These are phyloP conservation scores for Rhysida immarginata DNA, from an alignment of 1,140 invertebrate species.

Conservation along the genomic window DNA sequence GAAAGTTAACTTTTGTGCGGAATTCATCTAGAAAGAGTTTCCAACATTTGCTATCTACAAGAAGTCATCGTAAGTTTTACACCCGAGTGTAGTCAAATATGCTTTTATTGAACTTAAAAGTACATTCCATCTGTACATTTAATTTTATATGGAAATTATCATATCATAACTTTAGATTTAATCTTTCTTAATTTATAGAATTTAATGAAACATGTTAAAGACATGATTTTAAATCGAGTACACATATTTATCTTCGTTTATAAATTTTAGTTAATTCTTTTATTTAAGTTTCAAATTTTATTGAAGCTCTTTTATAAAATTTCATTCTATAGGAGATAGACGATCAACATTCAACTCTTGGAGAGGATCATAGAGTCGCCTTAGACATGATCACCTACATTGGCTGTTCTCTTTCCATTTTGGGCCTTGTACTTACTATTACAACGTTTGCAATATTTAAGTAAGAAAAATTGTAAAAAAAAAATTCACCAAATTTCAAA, in stretches of 20 bases:
- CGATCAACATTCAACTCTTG: neutral
- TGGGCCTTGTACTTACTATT: conserved; percentile 19
- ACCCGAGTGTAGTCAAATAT: too few species aligned
- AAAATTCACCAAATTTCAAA: neutral
- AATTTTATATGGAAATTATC: too few species aligned
- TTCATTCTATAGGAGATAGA: neutral
- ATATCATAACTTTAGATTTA: too few species aligned
- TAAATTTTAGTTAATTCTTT: neutral
- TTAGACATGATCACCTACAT: conserved; percentile 19
- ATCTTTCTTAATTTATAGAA: neutral
- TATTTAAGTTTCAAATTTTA: neutral
- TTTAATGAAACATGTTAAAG: neutral
- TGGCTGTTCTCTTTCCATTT: conserved; percentile 18
- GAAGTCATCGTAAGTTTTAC: too few species aligned
- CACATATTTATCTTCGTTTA: neutral
- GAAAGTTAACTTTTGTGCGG: too few species aligned
- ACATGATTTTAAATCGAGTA: neutral
- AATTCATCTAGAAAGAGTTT: too few species aligned
- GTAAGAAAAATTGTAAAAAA: neutral
- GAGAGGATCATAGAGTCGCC: conserved; percentile 8
- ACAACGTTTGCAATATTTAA: conserved; percentile 18
- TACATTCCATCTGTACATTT: too few species aligned
- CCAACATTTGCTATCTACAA: too few species aligned
- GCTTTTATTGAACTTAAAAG: too few species aligned
- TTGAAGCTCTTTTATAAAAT: neutral